phyloP scores from a whole-genome alignment of 2,888 invertebrate species.

The Pelosia muscerda region DNA sequence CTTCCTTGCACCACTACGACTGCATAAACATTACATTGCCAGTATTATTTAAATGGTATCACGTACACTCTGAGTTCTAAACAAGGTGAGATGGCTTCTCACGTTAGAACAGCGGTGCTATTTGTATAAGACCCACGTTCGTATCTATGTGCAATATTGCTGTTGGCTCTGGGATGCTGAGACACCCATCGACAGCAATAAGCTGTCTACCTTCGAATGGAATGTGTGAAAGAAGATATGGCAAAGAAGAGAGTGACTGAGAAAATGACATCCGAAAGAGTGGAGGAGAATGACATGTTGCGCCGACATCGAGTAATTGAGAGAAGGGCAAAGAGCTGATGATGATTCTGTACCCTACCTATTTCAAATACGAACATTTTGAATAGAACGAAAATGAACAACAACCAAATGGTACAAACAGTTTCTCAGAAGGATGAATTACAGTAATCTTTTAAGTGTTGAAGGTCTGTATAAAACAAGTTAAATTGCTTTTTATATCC shows the following conservation, averaged over 20 bases:
- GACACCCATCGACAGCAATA: no score
- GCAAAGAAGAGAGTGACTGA: no score
- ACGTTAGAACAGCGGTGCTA: no score
- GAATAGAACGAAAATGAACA: background rate
- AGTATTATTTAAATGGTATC: no score
- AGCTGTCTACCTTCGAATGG: no score
- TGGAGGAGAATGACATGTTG: no score
- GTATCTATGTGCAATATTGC: background rate
- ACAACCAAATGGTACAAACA: background rate
- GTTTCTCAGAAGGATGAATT: slow-evolving; percentile 28
- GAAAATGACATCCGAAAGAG: no score
- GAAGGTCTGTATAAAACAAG: slow-evolving; percentile 48
- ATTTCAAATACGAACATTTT: background rate
- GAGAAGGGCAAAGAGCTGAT: no score
- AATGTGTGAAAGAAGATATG: no score
- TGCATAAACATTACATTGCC: background rate
- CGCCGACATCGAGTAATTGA: background rate
- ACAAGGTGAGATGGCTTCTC: no score
- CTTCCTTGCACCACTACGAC: background rate
- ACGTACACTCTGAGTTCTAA: no score
- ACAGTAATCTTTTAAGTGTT: slow-evolving; percentile 38
- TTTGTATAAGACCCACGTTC: no score
- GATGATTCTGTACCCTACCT: background rate
- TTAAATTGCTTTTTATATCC: slow-evolving; percentile 50
- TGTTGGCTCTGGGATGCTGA: background rate